Conservation (phyloP, 2,113 vertebrate genomes). For the Neolamprologus cancellatus region DNA sequence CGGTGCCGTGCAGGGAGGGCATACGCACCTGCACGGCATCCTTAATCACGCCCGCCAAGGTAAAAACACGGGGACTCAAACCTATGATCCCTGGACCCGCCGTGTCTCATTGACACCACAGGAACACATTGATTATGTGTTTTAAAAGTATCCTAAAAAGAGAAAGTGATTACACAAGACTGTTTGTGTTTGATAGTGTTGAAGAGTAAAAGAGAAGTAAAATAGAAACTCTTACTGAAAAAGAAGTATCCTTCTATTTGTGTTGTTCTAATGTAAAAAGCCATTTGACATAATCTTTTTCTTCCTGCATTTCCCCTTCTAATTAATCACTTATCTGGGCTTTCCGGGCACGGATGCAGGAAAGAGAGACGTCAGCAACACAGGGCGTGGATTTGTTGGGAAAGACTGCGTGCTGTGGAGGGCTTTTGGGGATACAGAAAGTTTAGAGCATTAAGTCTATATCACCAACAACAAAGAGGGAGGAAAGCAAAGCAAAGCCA, state of each 20-base stretch:
- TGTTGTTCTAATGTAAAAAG: not conserved
- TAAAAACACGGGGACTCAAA: not conserved
- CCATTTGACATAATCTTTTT: not conserved
- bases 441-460: not conserved
- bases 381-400: slow-evolving; percentile 8
- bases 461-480: not conserved
- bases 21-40: rapidly evolving
- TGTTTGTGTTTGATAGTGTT: not conserved
- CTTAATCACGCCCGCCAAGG: not conserved
- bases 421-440: not conserved
- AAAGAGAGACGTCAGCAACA: slow-evolving; percentile 37
- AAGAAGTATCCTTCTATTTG: not conserved
- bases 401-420: not conserved
- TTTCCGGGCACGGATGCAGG: slow-evolving; percentile 44
- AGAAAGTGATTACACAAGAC: not conserved
- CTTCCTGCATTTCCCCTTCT: slow-evolving; percentile 19
- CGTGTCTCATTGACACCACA: not conserved
- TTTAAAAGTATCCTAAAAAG: not conserved
- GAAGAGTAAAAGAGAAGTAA: not conserved
- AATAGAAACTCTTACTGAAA: not conserved
- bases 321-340: slow-evolving; percentile 39
- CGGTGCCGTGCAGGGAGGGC: not conserved
- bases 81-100: no score
- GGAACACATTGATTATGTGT: not conserved
- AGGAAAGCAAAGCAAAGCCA: not conserved